These are phyloP conservation scores for Hylaeus volcanicus DNA, from an alignment of 1,140 invertebrate species.

Conservation along the genomic window DNA sequence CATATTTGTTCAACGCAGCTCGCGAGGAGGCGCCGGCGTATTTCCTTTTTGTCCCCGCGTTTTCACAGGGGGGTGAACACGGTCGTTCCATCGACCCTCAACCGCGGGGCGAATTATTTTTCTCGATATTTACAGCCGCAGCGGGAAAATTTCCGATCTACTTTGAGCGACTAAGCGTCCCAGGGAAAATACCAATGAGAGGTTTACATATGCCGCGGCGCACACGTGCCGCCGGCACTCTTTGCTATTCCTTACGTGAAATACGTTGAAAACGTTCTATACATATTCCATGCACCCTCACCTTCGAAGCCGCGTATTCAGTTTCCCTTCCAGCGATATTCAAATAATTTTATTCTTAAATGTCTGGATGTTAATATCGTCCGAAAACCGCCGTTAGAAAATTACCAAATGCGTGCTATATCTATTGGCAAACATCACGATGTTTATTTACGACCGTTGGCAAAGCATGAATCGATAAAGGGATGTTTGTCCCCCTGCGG, in stretches of 20 bases:
- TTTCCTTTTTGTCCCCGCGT: background rate
- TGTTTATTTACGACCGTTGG: too few species aligned
- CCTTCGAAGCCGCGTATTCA: background rate
- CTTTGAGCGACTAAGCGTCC: slow-evolving; percentile 3
- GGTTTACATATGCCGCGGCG: slow-evolving; percentile 7
- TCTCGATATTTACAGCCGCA: background rate
- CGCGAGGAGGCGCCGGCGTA: background rate
- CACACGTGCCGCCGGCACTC: slow-evolving; percentile 6
- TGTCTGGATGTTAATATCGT: background rate
- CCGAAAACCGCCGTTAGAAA: background rate
- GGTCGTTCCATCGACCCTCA: background rate
- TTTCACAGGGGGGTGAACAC: background rate
- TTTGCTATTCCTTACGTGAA: slow-evolving; percentile 25
- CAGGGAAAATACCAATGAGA: slow-evolving; percentile 14
- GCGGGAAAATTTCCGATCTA: background rate
- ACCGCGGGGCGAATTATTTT: slow-evolving; percentile 5
- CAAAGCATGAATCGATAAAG: too few species aligned
- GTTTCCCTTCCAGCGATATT: background rate
- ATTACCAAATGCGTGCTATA: background rate
- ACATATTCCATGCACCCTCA: slow-evolving; percentile 2
- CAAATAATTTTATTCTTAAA: background rate
- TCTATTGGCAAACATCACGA: background rate
- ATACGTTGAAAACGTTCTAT: slow-evolving; percentile 12
- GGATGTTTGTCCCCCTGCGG: too few species aligned
- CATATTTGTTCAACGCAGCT: background rate